Percentiles rank a stretch among this genome's conserved stretches.
phyloP scores from a whole-genome alignment of 2,797 vertebrate species.

The Sciurus carolinensis region DNA sequence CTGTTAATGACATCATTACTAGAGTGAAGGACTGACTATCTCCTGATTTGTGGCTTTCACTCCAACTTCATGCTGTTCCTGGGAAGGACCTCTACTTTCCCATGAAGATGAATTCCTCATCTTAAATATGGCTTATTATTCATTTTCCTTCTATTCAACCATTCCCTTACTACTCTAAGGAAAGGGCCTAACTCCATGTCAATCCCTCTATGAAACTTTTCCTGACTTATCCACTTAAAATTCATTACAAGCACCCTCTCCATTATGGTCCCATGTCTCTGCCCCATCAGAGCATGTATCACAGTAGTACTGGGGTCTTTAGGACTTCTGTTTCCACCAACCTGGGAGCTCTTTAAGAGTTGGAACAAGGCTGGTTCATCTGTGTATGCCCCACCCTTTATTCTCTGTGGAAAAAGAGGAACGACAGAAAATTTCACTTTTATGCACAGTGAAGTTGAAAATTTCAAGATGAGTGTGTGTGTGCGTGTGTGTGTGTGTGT shows the following conservation, averaged over 20 bases:
- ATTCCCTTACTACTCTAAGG: not conserved
- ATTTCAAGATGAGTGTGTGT: not conserved
- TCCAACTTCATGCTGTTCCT: not conserved
- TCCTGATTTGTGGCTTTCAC: not conserved
- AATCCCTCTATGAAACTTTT: not conserved
- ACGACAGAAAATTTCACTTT: not conserved
- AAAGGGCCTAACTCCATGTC: not conserved
- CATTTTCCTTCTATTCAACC: not conserved
- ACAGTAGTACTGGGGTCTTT: not conserved
- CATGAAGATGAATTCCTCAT: not conserved
- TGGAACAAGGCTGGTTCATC: not conserved
- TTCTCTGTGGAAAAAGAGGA: not conserved
- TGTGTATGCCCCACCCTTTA: not conserved
- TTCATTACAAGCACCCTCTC: not conserved
- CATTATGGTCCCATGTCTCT: fast-evolving
- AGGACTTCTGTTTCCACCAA: not conserved
- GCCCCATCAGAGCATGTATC: too few relatives aligned
- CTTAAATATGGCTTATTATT: not conserved
- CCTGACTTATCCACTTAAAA: not conserved
- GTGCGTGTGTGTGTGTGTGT: not conserved
- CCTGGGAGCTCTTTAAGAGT: not conserved
- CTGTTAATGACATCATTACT: not conserved
- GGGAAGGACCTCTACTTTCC: not conserved
- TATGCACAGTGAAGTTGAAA: not conserved
- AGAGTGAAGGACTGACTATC: not conserved